phyloP scores from a whole-genome alignment of 2,888 invertebrate genomes.

The Leucophenga maculata region DNA sequence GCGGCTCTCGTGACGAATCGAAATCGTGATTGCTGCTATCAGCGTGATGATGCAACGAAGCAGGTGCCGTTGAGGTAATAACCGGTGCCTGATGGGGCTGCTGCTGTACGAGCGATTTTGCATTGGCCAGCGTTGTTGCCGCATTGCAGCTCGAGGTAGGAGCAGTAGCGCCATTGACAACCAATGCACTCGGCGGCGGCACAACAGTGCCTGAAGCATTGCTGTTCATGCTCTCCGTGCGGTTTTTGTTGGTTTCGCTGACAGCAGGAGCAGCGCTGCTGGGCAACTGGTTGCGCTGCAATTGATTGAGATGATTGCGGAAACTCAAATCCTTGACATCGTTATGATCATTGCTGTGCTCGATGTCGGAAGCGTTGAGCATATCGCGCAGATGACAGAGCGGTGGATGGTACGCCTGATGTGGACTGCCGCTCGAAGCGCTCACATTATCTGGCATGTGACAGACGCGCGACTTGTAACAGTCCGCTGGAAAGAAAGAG shows the following conservation, averaged over 20 bases:
- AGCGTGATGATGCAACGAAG: constrained; percentile 67
- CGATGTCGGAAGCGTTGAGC: constrained; percentile 69
- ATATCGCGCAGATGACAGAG: constrained; percentile 72
- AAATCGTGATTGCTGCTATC: constrained; percentile 71
- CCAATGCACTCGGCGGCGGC: constrained; percentile 28
- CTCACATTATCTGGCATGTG: constrained; percentile 75
- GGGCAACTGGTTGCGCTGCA: constrained; percentile 59
- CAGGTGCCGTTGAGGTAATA: constrained; percentile 70
- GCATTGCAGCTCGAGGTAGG: constrained; percentile 53
- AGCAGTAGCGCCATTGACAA: constrained; percentile 48
- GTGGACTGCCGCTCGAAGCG: constrained; percentile 75
- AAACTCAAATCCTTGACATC: constrained; percentile 72
- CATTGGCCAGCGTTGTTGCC: constrained; percentile 39
- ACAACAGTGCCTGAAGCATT: constrained; percentile 40
- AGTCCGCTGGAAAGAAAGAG: constrained; percentile 59
- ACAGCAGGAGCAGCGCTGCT: constrained; percentile 41
- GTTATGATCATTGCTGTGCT: constrained; percentile 71
- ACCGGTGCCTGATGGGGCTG: constrained; percentile 71
- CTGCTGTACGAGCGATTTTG: constrained; percentile 46
- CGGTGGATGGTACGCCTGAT: constrained; percentile 70
- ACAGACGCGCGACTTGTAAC: constrained; percentile 67
- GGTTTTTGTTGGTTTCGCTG: constrained; percentile 2
- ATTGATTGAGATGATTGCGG: constrained; percentile 68
- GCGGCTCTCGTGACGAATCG: constrained; percentile 68
- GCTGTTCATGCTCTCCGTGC: constrained; percentile 37